Evolutionary conservation across 1,140 invertebrate species (phyloP), one percentile per base, ranked within the genome.

Genomic region (Pogonognathellus flavescens): DNA sequence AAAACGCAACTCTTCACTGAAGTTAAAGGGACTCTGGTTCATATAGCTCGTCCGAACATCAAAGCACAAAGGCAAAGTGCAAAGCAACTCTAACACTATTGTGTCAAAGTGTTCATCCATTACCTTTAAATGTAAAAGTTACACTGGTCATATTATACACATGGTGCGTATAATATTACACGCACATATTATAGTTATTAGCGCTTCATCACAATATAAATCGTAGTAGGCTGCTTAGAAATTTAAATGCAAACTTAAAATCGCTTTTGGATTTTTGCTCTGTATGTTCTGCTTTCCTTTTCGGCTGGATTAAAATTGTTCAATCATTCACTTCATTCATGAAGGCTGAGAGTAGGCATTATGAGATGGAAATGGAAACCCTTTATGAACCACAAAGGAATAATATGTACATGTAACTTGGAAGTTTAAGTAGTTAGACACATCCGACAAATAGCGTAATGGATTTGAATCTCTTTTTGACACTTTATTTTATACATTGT

Each of bases 81-180:
- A 50, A 76, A 76, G 70, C 70, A 76, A 49, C 70, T 76, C 70
- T 50, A 49, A 41, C 41, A 76, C 50, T 62, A 82, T 82, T 82
- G 81, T 82, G 81, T 82, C 53, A 57, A 62, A 82, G 81, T 82
- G 81, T 82, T 82, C 55, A 82, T 59, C 81, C 81, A 60, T 62
- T 60, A 62, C 31, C 31, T 18, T n/a, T 80, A 57, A 41, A 50
- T 81, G 31, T 50, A 49, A 50, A 25, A n/a, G n/a, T 18, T 62
- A 18, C 70, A 76, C n/a, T 2, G 11, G 10, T 50, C n/a, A n/a
- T 50, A 10, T 9, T 18, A 66, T 60, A 60, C 6, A 41, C 31
- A 41, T 3, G n/a, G n/a, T n/a, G 6, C 31, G 31, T 41, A 41
- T 41, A 41, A 41, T 41, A 6, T 41, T 41, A 41, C 31, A 41